phyloP scores from a whole-genome alignment of 30 jellyfish, hydroid and myxozoan species.

The Hydra vulgaris region DNA sequence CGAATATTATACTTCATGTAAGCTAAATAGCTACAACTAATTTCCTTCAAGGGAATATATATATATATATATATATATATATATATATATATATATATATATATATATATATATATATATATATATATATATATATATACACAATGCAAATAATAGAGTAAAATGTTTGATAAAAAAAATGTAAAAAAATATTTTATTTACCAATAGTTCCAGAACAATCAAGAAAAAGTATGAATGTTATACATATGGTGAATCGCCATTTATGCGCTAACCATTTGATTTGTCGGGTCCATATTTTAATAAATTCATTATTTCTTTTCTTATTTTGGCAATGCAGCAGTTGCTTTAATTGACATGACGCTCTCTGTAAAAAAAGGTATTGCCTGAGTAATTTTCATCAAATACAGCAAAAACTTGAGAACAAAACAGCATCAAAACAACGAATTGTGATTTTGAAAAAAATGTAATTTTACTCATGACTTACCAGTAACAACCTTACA shows the following conservation, averaged over 20 bases:
- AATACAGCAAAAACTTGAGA: neutral
- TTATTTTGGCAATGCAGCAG: neutral
- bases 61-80: too few relatives aligned
- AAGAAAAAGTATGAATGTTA: neutral
- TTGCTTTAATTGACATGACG: neutral
- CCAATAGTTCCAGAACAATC: neutral
- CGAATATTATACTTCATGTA: neutral
- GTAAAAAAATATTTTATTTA: neutral
- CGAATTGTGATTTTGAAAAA: neutral
- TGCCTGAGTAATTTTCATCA: neutral
- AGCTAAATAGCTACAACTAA: too few relatives aligned
- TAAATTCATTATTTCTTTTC: neutral
- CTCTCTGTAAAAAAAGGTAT: neutral
- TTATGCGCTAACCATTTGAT: neutral
- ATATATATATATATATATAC: too few relatives aligned
- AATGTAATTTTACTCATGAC: neutral
- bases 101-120: too few relatives aligned
- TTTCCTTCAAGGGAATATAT: neutral
- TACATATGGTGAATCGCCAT: neutral
- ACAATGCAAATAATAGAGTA: neutral
- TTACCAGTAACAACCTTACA: neutral
- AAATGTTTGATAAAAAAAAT: neutral
- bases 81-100: too few relatives aligned
- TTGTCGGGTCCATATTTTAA: neutral
- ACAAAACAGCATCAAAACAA: neutral